These are phyloP conservation scores for Phainopepla nitens DNA, from an alignment of 2,113 vertebrate genomes.

Conservation along the genomic window DNA sequence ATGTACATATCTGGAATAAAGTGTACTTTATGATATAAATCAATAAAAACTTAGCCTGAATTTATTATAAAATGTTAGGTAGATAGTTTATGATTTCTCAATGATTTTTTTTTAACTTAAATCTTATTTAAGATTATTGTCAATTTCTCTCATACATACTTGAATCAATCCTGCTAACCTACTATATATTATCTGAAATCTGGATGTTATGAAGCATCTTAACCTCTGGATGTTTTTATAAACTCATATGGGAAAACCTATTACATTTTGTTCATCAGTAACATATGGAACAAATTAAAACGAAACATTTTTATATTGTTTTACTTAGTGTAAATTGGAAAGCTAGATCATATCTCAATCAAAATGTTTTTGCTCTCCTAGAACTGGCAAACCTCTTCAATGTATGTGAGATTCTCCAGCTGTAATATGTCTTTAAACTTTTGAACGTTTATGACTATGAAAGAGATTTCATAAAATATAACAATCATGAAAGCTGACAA, in stretches of 20 bases:
- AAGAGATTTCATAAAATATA: not conserved
- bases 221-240: conserved; percentile 31
- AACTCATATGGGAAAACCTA: conserved; percentile 27
- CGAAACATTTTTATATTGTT: conserved; percentile 47
- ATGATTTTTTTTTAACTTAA: not conserved
- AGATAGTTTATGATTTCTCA: not conserved
- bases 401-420: not conserved
- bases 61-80: not conserved
- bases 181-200: conserved; percentile 13
- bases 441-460: not conserved
- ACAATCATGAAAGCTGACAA: not conserved
- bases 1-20: not conserved
- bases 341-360: conserved; percentile 45
- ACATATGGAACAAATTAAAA: conserved; percentile 53
- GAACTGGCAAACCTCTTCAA: not conserved
- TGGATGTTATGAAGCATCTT: conserved; percentile 28
- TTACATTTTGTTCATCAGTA: conserved; percentile 33
- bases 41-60: not conserved
- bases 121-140: conserved; percentile 24
- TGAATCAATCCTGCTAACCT: not conserved
- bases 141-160: not conserved
- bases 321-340: conserved; percentile 53
- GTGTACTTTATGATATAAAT: not conserved
- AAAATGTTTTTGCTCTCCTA: conserved; percentile 15
- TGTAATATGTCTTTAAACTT: not conserved